Percentiles rank a stretch among this genome's conserved stretches.
Evolutionary conservation across 1,140 invertebrate genomes (phyloP).

Genomic region (Cotesia chilonis): DNA sequence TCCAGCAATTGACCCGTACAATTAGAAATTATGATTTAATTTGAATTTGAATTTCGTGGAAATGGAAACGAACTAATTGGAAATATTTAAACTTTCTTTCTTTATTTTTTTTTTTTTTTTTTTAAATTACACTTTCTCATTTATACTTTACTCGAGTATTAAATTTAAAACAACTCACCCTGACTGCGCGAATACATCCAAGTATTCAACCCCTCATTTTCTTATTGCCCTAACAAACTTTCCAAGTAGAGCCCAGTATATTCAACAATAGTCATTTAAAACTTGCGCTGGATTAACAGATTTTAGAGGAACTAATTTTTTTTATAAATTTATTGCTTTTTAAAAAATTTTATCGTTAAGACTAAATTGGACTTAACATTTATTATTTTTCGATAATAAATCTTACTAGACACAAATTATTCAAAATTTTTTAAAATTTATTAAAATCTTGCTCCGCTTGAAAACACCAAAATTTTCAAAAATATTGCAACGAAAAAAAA

Average conservation of each 20-base stretch:
- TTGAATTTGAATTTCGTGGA: too few relatives aligned
- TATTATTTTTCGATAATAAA: too few relatives aligned
- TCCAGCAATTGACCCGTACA: background rate
- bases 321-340: constrained; percentile 6
- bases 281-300: constrained; percentile 42
- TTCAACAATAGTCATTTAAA: constrained; percentile 37
- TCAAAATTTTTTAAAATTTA: too few relatives aligned
- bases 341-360: background rate
- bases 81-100: background rate
- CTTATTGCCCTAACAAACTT: constrained; percentile 19
- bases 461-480: too few relatives aligned
- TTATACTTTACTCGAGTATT: too few relatives aligned
- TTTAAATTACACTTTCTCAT: background rate
- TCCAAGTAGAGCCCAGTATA: background rate
- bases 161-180: constrained; percentile 2
- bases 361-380: background rate
- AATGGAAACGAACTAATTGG: background rate
- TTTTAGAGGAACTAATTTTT: constrained; percentile 33
- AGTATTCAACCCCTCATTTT: constrained; percentile 5
- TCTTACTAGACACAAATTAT: too few relatives aligned
- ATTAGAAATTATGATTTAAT: background rate
- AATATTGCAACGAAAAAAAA: too few relatives aligned
- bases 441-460: too few relatives aligned
- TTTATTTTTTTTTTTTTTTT: background rate
- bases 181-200: background rate